phyloP scores from a whole-genome alignment of 2,888 invertebrate species.

The Phaedon cochleariae region DNA sequence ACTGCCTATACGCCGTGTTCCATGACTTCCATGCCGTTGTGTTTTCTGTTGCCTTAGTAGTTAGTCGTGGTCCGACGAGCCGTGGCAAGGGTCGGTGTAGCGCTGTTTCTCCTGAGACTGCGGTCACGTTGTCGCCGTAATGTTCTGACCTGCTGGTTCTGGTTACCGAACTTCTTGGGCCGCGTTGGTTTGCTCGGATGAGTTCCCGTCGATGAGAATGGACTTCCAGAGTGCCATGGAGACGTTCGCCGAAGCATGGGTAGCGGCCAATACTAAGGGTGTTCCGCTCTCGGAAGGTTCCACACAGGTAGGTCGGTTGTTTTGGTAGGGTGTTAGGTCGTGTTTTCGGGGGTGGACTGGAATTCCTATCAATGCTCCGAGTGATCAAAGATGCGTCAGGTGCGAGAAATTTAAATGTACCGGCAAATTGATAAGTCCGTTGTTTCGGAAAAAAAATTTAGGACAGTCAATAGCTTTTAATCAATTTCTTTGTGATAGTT shows the following conservation, averaged over 20 bases:
- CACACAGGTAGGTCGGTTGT: slow-evolving; percentile 68
- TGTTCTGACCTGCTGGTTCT: neutral
- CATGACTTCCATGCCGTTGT: slow-evolving; percentile 27
- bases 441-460: no score
- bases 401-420: no score
- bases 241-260: slow-evolving; percentile 97
- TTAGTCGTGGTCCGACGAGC: slow-evolving; percentile 54
- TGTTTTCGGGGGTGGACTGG: neutral
- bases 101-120: slow-evolving; percentile 44
- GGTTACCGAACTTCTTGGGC: neutral
- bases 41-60: slow-evolving; percentile 18
- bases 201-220: slow-evolving; percentile 67
- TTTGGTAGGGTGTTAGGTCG: neutral
- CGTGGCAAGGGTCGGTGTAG: slow-evolving; percentile 44
- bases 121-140: slow-evolving; percentile 56
- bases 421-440: no score
- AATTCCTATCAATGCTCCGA: neutral
- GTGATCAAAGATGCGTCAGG: no score
- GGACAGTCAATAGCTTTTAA: no score
- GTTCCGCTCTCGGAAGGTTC: slow-evolving; percentile 68
- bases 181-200: slow-evolving; percentile 35
- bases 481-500: no score
- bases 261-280: slow-evolving; percentile 86
- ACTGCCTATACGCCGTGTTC: slow-evolving; percentile 34
- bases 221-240: slow-evolving; percentile 99